Evolutionary conservation across 2,113 vertebrate genomes (phyloP).

Genomic region (Callocephalon fimbriatum): DNA sequence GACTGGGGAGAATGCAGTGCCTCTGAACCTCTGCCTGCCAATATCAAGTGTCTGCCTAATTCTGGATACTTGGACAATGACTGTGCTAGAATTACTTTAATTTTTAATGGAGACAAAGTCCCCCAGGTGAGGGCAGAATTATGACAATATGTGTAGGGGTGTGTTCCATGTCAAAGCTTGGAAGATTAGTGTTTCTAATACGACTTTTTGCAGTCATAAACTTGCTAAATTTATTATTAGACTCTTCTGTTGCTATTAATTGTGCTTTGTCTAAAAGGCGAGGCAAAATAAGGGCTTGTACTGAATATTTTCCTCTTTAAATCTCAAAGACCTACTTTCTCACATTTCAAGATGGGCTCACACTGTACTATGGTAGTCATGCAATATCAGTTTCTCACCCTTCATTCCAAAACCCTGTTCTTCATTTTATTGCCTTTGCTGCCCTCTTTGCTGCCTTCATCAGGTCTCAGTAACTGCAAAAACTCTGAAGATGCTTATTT

Average conservation of each 20-base stretch:
- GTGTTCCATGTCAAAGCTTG: not conserved
- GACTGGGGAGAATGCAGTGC: constrained; percentile 90
- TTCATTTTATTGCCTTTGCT: not conserved
- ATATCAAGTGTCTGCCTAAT: constrained; percentile 87
- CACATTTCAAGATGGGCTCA: not conserved
- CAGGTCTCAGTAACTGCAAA: not conserved
- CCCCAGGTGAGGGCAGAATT: constrained; percentile 84
- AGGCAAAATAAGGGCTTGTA: not conserved
- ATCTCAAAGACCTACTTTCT: not conserved
- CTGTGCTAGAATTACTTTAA: constrained; percentile 91
- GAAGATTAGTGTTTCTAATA: not conserved
- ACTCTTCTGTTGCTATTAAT: not conserved
- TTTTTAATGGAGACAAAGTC: constrained; percentile 87
- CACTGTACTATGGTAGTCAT: not conserved
- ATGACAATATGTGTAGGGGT: not conserved
- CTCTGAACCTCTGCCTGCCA: constrained; percentile 71
- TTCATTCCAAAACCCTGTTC: not conserved
- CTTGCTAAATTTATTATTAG: not conserved
- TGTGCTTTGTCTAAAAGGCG: not conserved
- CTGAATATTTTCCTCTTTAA: not conserved
- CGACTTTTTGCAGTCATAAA: not conserved
- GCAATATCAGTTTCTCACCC: not conserved
- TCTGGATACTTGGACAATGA: constrained; percentile 85
- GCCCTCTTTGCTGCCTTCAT: not conserved
- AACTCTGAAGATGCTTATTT: not conserved